These are phyloP conservation scores for Rhopalosiphum nymphaeae DNA, from an alignment of 2,888 invertebrate genomes.

Conservation along the genomic window DNA sequence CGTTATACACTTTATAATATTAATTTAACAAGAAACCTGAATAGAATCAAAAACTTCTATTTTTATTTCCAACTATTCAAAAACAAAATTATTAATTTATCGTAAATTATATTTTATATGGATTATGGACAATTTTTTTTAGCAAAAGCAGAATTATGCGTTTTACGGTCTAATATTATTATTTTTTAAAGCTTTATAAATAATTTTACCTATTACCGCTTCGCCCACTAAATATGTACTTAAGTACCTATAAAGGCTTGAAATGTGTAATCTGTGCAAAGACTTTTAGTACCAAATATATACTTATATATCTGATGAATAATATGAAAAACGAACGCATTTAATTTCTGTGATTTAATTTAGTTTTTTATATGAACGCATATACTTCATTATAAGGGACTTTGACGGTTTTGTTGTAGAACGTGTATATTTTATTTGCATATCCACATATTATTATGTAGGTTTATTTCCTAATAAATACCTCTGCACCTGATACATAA, in stretches of 20 bases:
- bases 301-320: too few species aligned
- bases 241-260: background rate
- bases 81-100: background rate
- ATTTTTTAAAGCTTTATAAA: background rate
- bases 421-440: background rate
- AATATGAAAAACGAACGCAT: too few species aligned
- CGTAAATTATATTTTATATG: background rate
- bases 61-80: background rate
- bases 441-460: background rate
- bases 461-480: conserved; percentile 12
- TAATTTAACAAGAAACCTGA: conserved; percentile 2
- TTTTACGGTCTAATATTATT: background rate
- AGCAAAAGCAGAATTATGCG: background rate
- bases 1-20: background rate
- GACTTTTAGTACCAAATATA: too few species aligned
- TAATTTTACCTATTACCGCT: background rate
- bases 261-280: background rate
- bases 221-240: background rate
- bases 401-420: background rate
- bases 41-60: background rate
- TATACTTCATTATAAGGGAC: background rate
- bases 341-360: too few species aligned
- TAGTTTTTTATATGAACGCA: background rate
- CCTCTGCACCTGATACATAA: background rate
- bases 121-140: background rate